Base-by-base conservation (phyloP, 2,888 invertebrate species). In the Pterobdella sp. region DNA sequence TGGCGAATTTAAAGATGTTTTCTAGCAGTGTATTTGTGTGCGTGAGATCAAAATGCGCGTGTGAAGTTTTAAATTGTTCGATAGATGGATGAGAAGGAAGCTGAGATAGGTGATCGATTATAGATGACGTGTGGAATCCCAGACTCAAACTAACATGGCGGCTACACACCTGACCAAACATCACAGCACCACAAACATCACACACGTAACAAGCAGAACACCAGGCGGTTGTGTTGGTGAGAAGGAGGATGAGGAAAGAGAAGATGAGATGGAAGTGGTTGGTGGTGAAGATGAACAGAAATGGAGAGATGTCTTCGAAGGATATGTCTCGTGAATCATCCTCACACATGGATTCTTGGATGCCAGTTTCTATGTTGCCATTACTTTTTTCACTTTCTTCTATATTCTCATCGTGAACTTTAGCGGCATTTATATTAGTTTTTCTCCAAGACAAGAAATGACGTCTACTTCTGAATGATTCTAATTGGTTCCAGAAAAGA, bases 351-450 rank as follows among this genome's bases (percentile, higher is more conserved):
- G 18, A 4, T 60, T 60, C 35, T 26, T 26, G 52, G 35, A 34
- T 56, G 18, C 70, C 70, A 70, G 31, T 22, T 14, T 42, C 49
- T 42, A 42, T 22, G 7, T 42, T 42, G 22, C 22, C 49, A 42
- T n/a, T 56, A 14, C 26, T 26, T 3, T 56, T 26, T 26, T 56
- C 60, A 14, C n/a, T n/a, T 56, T 18, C 60, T 22, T 56, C n/a
- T 3, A 26, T n/a, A 4, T 56, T 56, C 3, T 34, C 36, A 70
- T 63, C 32, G 70, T 76, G 79, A 87, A 87, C 87, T 84, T 87
- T 92, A 76, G 94, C 93, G 78, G 94, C 88, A 73, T 95, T 93
- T 81, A 90, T 89, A 81, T 52, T 56, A 18, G 32, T 34, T 3
- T 49, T 56, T 7, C 70, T 70, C 14, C 7, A 70, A 52, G 56